Evolutionary conservation across 2,888 invertebrate species (phyloP).

Genomic region (Drosophila mulleri): DNA sequence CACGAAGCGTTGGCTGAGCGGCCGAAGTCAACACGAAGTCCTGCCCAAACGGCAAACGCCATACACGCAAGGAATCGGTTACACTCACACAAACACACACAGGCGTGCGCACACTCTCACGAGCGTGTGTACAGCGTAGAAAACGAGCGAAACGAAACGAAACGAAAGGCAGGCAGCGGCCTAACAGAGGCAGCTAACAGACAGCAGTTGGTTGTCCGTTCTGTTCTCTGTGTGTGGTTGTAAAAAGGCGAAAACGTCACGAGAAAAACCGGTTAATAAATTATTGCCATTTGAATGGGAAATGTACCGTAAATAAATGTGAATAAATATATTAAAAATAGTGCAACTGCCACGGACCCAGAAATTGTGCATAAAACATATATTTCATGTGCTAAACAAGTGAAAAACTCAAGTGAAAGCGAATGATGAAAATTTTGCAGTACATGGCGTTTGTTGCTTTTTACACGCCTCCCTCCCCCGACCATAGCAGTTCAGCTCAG

Average conservation of each 20-base stretch:
- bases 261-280: constrained; percentile 83
- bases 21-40: constrained; percentile 64
- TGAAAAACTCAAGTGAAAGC: constrained; percentile 53
- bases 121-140: constrained; percentile 20
- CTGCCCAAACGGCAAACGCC: constrained; percentile 62
- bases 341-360: constrained; percentile 4
- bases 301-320: constrained; percentile 70
- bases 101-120: constrained; percentile 3
- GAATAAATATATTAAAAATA: constrained; percentile 48
- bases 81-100: constrained; percentile 17
- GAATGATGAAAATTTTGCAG: constrained; percentile 54
- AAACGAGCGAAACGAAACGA: constrained; percentile 30
- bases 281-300: constrained; percentile 77
- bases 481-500: constrained; percentile 9
- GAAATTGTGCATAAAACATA: constrained; percentile 30
- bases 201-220: constrained; percentile 65
- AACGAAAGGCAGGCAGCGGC: constrained; percentile 35
- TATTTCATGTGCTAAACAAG: constrained; percentile 27
- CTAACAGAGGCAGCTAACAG: constrained; percentile 59
- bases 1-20: constrained; percentile 42
- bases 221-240: constrained; percentile 76
- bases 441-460: constrained; percentile 60
- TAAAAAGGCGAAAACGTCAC: constrained; percentile 80
- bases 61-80: constrained; percentile 5
- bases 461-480: constrained; percentile 19